These are phyloP conservation scores for Seriola quinqueradiata DNA, from an alignment of 2,113 vertebrate species.

Conservation along the genomic window DNA sequence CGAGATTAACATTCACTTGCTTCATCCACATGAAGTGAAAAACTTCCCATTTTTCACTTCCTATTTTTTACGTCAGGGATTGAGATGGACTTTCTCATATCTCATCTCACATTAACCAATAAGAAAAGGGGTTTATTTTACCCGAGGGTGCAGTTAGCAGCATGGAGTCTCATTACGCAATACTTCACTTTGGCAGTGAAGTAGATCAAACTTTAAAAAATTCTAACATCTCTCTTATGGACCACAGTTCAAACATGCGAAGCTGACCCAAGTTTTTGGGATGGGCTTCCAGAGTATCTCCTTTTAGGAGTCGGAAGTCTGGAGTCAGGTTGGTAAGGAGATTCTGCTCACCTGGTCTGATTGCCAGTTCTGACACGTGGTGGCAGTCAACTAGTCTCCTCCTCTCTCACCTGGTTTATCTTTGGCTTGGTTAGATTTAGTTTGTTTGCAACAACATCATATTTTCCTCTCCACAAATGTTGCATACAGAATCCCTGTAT, in stretches of 20 bases:
- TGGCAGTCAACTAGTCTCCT: too few relatives aligned
- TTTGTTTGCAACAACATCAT: background rate
- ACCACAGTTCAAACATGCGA: too few relatives aligned
- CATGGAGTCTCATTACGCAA: background rate
- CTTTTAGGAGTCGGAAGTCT: background rate
- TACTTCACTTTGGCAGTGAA: background rate
- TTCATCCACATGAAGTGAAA: too few relatives aligned
- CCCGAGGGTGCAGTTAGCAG: background rate
- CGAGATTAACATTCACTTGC: too few relatives aligned
- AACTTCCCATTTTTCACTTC: too few relatives aligned
- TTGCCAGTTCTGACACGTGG: background rate
- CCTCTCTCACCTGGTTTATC: background rate
- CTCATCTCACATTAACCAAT: background rate
- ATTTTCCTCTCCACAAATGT: background rate
- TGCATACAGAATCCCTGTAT: background rate
- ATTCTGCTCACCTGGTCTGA: background rate
- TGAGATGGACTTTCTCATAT: background rate
- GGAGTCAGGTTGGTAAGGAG: background rate
- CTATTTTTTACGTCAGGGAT: background rate
- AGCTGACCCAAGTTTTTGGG: background rate
- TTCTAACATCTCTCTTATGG: too few relatives aligned
- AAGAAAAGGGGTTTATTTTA: background rate
- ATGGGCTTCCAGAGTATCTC: background rate
- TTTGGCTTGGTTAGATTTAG: too few relatives aligned
- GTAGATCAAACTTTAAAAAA: background rate